Evolutionary conservation across 1,140 invertebrate species (phyloP), one percentile per base, ranked within the genome.

Genomic region (Drosophila murphyi): DNA sequence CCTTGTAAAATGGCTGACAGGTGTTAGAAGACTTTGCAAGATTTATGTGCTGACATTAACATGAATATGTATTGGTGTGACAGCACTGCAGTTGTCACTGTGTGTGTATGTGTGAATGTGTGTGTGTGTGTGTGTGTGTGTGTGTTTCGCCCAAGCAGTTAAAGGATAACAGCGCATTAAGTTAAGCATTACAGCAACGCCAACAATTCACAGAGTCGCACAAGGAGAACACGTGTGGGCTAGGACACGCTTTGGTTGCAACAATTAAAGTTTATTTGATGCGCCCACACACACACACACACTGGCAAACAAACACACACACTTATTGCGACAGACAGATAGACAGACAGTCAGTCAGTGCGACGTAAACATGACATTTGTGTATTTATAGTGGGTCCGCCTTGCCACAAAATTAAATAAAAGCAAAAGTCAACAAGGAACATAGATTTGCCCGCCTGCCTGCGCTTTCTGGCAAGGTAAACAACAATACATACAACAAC

Each of bases 1-100:
- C 85, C 85, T 88, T 88, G 85, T 88, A 88, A 88, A 88, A 88
- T 89, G 85, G 85, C 85, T 88, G 85, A 88, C 85, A 88, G 85
- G 85, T 88, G 85, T 88, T 88, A 89, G 85, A 88, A 88, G 85
- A 88, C 85, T 88, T 88, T 88, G 85, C 85, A 88, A 88, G 85
- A 88, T 88, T 88, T 88, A 88, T 88, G 85, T 80, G 85, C 85
- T 89, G 85, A 88, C 85, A 88, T 88, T 88, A 88, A 88, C 85
- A 88, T 88, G 85, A 88, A 88, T 88, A 88, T 88, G 85, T 88
- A 88, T 88, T 73, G 73, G 77, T 77, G 77, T 77, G 77, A 77
- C 74, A 76, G 77, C 52, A 34, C 71, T 81, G 65, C 83, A 80
- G 65, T 50, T 52, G 63, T 64, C 20, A 51, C 32, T 47, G 55